Conservation (phyloP, 1,140 invertebrate species). For the Drosophila rhopaloa region DNA sequence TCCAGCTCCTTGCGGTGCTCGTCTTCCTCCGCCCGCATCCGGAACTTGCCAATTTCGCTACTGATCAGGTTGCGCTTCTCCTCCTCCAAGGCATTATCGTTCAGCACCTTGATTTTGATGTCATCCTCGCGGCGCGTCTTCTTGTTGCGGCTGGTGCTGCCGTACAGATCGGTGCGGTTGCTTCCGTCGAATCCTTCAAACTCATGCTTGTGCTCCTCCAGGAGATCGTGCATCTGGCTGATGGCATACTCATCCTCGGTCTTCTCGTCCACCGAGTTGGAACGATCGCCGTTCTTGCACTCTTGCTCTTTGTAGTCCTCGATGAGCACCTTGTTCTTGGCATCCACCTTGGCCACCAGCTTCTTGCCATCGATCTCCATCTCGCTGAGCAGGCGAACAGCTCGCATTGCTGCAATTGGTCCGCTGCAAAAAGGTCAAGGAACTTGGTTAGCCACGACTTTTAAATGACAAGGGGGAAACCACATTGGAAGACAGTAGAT, state of each 20-base stretch:
- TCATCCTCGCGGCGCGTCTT: conserved; percentile 71
- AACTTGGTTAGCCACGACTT: neutral
- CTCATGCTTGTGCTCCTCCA: conserved; percentile 90
- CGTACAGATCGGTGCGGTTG: conserved; percentile 67
- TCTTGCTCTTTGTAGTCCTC: conserved; percentile 95
- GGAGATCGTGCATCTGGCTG: conserved; percentile 91
- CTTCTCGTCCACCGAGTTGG: conserved; percentile 86
- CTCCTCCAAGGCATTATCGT: conserved; percentile 96
- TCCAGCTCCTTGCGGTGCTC: conserved; percentile 85
- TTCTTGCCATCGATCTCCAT: conserved; percentile 97
- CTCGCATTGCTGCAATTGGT: conserved; percentile 96
- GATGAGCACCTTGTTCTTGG: conserved; percentile 97
- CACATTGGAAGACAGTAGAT: neutral
- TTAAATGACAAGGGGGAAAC: neutral
- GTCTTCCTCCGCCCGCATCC: conserved; percentile 89
- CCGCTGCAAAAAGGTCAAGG: conserved; percentile 87
- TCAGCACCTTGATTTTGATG: conserved; percentile 87
- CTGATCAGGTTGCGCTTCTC: conserved; percentile 98
- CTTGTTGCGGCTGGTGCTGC: conserved; percentile 57
- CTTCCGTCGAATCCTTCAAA: conserved; percentile 77
- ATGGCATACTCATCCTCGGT: conserved; percentile 92
- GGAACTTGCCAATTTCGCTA: conserved; percentile 97
- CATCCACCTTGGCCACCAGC: conserved; percentile 98
- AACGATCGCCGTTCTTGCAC: conserved; percentile 74
- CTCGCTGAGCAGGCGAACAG: conserved; percentile 97